Percentiles rank a stretch among this genome's conserved stretches.
Evolutionary conservation across 2,888 invertebrate species (phyloP).

Genomic region (Brachypalpus laphriformis): DNA sequence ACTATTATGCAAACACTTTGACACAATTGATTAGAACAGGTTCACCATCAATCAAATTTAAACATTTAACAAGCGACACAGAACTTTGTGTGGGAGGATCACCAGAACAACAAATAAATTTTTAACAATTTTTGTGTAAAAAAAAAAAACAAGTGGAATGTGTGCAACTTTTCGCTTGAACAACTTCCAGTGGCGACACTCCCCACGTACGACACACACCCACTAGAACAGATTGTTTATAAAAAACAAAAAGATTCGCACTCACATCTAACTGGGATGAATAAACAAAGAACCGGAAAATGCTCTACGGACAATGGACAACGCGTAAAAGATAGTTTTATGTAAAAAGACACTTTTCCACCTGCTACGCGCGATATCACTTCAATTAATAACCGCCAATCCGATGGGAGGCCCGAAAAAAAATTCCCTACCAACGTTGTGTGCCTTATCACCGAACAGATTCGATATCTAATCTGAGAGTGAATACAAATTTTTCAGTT

Average conservation of each 20-base stretch:
- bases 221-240: not conserved
- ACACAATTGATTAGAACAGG: not conserved
- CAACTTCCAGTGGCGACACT: not conserved
- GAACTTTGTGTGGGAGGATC: not conserved
- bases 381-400: not conserved
- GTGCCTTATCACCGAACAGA: constrained; percentile 27
- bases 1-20: not conserved
- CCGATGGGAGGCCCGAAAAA: not conserved
- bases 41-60: not conserved
- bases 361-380: not conserved
- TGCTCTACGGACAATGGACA: constrained; percentile 16
- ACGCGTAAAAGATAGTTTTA: not conserved
- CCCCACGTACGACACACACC: not conserved
- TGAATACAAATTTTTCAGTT: not conserved
- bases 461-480: constrained; percentile 57
- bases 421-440: not conserved
- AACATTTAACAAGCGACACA: too few species aligned
- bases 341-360: not conserved
- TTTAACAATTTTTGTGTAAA: not conserved
- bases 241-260: not conserved
- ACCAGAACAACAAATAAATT: not conserved
- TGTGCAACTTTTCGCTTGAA: not conserved
- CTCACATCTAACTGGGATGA: constrained; percentile 9
- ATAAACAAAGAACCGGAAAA: constrained; percentile 47
- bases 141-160: not conserved